Evolutionary conservation across 2,888 invertebrate species (phyloP).

Genomic region (Drosophila borealis): DNA sequence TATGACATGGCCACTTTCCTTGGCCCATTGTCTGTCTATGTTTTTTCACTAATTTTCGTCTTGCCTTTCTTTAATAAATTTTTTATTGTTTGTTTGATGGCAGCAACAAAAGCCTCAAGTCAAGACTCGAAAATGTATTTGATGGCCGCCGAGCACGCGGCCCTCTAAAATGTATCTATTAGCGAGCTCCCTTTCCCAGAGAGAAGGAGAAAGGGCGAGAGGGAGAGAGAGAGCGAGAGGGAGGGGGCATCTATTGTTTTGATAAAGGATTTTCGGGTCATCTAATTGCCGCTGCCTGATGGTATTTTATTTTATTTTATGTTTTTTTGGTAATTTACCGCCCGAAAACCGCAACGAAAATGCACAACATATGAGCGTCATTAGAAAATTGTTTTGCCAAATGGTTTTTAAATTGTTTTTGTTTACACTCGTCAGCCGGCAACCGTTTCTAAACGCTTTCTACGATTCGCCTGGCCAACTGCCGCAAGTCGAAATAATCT

Average conservation of each 20-base stretch:
- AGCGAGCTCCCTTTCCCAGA: conserved; percentile 42
- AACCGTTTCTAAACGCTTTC: conserved; percentile 64
- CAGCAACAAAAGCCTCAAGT: conserved; percentile 36
- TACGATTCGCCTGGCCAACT: conserved; percentile 27
- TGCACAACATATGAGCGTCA: conserved; percentile 77
- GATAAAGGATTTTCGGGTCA: conserved; percentile 75
- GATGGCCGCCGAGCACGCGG: conserved; percentile 73
- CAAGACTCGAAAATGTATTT: conserved; percentile 50
- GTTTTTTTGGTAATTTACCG: conserved; percentile 51
- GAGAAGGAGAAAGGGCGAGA: not conserved
- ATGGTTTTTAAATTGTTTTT: conserved; percentile 81
- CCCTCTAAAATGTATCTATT: conserved; percentile 70
- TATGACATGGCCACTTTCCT: conserved; percentile 77
- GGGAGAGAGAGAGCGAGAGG: not conserved
- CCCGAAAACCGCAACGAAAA: conserved; percentile 74
- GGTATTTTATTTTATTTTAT: conserved; percentile 11
- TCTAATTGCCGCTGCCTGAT: conserved; percentile 63
- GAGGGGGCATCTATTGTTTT: conserved; percentile 59
- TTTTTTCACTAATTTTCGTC: conserved; percentile 60
- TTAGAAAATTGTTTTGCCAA: conserved; percentile 81
- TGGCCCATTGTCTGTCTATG: conserved; percentile 47
- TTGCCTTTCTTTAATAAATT: conserved; percentile 77
- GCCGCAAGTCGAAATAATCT: conserved; percentile 60
- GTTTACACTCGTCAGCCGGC: conserved; percentile 66
- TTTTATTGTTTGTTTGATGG: conserved; percentile 80